Evolutionary conservation across 2,113 vertebrate species (phyloP).

Genomic region (Ptilonorhynchus violaceus): DNA sequence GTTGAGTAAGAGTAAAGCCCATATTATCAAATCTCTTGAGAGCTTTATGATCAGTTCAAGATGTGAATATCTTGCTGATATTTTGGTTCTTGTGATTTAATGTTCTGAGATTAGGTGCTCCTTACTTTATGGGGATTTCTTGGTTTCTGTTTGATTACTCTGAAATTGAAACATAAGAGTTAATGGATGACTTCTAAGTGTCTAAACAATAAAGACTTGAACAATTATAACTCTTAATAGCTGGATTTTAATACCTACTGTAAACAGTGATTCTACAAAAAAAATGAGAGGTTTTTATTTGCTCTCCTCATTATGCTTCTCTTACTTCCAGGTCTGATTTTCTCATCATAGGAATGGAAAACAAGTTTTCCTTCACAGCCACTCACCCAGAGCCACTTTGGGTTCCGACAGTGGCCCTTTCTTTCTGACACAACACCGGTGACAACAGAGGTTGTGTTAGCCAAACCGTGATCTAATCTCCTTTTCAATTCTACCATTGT

Average conservation of each 20-base stretch:
- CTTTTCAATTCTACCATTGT: slow-evolving; percentile 28
- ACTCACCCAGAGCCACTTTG: not conserved
- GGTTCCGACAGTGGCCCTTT: slow-evolving; percentile 12
- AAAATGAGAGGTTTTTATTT: not conserved
- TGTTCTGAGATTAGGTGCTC: not conserved
- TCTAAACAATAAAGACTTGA: not conserved
- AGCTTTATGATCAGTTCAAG: not conserved
- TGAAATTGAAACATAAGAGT: not conserved
- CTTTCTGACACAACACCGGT: not conserved
- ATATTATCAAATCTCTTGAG: not conserved
- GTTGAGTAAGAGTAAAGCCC: not conserved
- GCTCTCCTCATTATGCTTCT: not conserved
- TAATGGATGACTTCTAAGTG: not conserved
- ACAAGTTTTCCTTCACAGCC: not conserved
- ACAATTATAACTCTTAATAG: not conserved
- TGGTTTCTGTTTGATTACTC: not conserved
- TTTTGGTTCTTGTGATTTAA: not conserved
- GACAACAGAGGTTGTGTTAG: not conserved
- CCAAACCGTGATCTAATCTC: not conserved
- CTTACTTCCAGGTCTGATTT: not conserved
- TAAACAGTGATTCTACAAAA: not conserved
- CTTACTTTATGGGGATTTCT: not conserved
- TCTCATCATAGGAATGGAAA: not conserved
- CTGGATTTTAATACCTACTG: not conserved
- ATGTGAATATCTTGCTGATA: not conserved